These are phyloP conservation scores for Oligia strigilis DNA, from an alignment of 2,888 invertebrate genomes.

Conservation along the genomic window DNA sequence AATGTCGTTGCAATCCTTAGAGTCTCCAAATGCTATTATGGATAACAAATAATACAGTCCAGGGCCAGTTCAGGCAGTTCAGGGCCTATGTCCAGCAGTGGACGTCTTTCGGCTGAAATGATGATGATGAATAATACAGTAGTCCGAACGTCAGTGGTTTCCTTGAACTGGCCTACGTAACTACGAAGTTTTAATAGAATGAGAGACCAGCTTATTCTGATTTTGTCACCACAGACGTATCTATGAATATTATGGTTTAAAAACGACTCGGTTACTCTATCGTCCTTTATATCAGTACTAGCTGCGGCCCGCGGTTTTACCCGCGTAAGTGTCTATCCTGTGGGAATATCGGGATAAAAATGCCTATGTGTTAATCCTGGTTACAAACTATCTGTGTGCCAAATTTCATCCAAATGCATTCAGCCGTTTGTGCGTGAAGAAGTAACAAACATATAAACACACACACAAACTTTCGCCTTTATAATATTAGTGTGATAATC, in stretches of 20 bases:
- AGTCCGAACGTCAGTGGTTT: not conserved
- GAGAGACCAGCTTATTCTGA: not conserved
- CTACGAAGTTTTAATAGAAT: not conserved
- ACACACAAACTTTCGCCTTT: too few relatives aligned
- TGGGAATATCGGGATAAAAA: too few relatives aligned
- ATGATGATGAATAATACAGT: not conserved
- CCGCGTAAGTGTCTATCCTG: too few relatives aligned
- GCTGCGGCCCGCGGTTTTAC: too few relatives aligned
- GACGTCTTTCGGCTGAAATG: too few relatives aligned
- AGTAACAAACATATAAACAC: too few relatives aligned
- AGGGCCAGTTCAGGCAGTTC: too few relatives aligned
- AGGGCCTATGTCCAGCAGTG: too few relatives aligned
- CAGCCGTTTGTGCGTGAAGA: too few relatives aligned
- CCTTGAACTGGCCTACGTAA: not conserved
- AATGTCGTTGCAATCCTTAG: not conserved
- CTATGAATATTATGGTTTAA: not conserved
- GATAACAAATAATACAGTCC: not conserved
- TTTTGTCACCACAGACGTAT: not conserved
- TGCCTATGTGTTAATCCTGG: too few relatives aligned
- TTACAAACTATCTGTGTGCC: too few relatives aligned
- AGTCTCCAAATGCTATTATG: not conserved
- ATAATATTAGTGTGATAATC: not conserved
- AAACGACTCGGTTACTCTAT: not conserved
- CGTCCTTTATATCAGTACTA: not conserved
- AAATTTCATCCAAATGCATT: too few relatives aligned